Base-by-base conservation (phyloP, 1,140 invertebrate species). In the Aphelenchoides avenae region DNA sequence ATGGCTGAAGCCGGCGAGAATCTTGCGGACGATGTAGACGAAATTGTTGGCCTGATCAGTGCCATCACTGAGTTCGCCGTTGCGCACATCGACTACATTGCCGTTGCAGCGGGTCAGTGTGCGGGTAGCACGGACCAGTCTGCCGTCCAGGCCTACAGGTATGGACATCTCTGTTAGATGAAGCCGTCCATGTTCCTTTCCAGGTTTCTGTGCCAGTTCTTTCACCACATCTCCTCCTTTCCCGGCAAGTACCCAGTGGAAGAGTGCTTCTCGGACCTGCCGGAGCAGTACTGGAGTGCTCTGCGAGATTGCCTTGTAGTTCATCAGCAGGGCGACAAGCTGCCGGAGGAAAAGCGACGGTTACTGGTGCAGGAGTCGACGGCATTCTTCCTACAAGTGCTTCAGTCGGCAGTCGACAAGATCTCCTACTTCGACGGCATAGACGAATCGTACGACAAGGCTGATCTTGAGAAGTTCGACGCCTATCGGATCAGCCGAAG, bases 231-330 rank as follows among this genome's bases (percentile, higher is more conserved):
- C 29, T 56, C 54, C 6, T 56, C 54, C 13, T 41, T 60, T 20
- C 15, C 29, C 22, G 54, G 54, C 34, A 40, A 24, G 27, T 56
- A 61, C 27, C 54, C 54, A 11, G 26, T 58, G 15, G 22, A 56
- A 33, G 54, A 56, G 41, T 56, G 51, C 40, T 26, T 56, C 44
- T 56, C 54, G 15, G 54, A 56, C 22, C 24, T 56, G 30, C 29
- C 56, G 5, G 54, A 56, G 31, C 48, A 26, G 11, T 56, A 36
- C 33, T 56, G 54, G 54, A 31, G 51, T 13, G 29, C 5, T 46
- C 52, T 47, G 1, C 39, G 43, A 20, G 26, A 47, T 11, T 40
- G 52, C 34, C 26, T 47, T 18, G 24, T 53, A 20, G 41, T 53
- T 18, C 49, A 42, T 34, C 1, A 26, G 18, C 40, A 53, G 24